Evolutionary conservation across 2,888 invertebrate species (phyloP), one percentile per base, ranked within the genome.

Genomic region (Syritta pipiens): DNA sequence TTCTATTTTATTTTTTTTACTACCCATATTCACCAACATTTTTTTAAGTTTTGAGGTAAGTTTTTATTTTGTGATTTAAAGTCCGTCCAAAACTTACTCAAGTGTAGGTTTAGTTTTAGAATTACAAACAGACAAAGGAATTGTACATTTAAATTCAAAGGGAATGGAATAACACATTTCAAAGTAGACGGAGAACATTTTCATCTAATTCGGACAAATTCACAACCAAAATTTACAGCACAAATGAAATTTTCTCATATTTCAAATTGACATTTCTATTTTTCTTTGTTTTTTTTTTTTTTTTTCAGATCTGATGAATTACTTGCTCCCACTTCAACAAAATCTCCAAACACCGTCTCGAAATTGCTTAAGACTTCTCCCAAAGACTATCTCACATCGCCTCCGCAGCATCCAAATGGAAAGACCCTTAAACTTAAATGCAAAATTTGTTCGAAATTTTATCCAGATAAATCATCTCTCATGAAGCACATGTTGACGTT

Each of bases 391-490:
- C 42, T 42, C 28, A 32, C 49, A 10, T 6, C 37, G 44, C 32
- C 30, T 12, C 22, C 14, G 17, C 51, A 65, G 5, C 53, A 67
- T 24, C 67, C 74, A 26, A 79, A 79, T 24, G 79, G 79, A 4
- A 79, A 79, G 26, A 57, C 28, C 9, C 28, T 74, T 4, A 79
- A 79, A 62, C 67, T 67, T 20, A 79, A 79, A 37, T 79, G 79
- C 19, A 79, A 67, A 62, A 74, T 19, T 26, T 79, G 79, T 12
- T 79, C 79, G 0, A 79, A 53, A 55, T 74, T 79, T 30, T 79
- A 79, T 30, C 79, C 79, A 3, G 79, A 79, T 40, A 79, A 74
- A 30, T 51, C 79, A 46, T 79, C 79, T 49, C 68, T 79, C 22
- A 74, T 79, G 74, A 79, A 74, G 12, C 79, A 79, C 30, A 79